Base-by-base conservation (phyloP, 2,888 invertebrate genomes). In the Andrena minutula region DNA sequence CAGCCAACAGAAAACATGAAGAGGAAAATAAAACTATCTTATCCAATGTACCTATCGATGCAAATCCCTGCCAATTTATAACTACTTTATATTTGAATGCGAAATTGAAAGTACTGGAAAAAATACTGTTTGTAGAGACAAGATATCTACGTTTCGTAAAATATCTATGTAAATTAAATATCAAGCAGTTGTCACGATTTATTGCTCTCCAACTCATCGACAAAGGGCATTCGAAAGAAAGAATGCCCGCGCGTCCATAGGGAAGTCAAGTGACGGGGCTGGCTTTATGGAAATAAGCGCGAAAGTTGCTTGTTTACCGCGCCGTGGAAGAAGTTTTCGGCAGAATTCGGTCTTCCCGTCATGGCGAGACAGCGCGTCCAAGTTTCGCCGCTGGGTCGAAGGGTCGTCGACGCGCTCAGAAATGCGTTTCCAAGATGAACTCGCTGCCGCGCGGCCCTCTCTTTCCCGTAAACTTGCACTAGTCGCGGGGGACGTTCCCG, bases 381-480 rank as follows among this genome's bases (percentile, higher is more conserved):
- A 87, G 86, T 87, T 88, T 75, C 69, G n/a, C 47, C 73, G 76
- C 69, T 41, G 58, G 75, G 87, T 80, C 88, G 81, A 78, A 79
- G 85, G 70, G 74, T 75, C 75, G 88, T 73, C 82, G 83, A 78
- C 84, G 71, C 82, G 76, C 76, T 73, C 80, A 75, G 84, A 86
- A 89, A 89, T 79, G 82, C 84, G 86, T 79, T 82, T 83, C 78
- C 79, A 73, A 83, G 86, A 88, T 84, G 86, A 89, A 88, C 82
- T 71, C 74, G 30, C 49, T 35, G 49, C 70, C 8, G 56, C 71
- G 6, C 28, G 23, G 0, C 53, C 23, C 2, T 16, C 23, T n/a
- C 35, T n/a, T 30, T 23, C 28, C 30, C 63, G 58, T 58, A 71
- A 79, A 79, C 72, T 87, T 73, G 23, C 51, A 20, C n/a, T 26